Conservation (phyloP, 1,140 invertebrate species). For the Nylanderia fulva region DNA sequence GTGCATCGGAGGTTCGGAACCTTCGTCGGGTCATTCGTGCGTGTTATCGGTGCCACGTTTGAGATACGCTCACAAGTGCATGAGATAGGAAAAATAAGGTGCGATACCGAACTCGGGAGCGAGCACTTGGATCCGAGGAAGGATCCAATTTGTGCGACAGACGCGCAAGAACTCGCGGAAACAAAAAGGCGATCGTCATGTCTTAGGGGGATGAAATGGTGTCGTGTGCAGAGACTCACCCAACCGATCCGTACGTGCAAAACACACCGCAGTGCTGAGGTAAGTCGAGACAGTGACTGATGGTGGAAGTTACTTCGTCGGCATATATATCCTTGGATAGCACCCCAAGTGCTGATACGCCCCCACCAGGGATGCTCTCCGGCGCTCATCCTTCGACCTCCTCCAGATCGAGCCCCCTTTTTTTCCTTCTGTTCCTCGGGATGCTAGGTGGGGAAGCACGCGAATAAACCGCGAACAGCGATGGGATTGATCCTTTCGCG, state of each 20-base stretch:
- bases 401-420: constrained; percentile 51
- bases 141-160: neutral
- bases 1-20: constrained; percentile 8
- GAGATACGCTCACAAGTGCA: constrained; percentile 49
- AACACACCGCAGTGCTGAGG: constrained; percentile 75
- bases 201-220: constrained; percentile 55
- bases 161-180: constrained; percentile 23
- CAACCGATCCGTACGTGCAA: constrained; percentile 76
- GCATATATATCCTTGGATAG: constrained; percentile 82
- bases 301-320: constrained; percentile 81
- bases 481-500: constrained; percentile 65
- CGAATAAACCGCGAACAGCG: constrained; percentile 15
- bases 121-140: constrained; percentile 42
- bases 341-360: constrained; percentile 74
- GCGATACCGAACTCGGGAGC: constrained; percentile 14
- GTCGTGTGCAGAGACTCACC: constrained; percentile 77
- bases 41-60: constrained; percentile 38
- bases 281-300: constrained; percentile 83
- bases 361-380: constrained; percentile 74
- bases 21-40: constrained; percentile 54
- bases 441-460: constrained; percentile 48
- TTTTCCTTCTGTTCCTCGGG: constrained; percentile 47
- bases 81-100: constrained; percentile 56
- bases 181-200: constrained; percentile 18
- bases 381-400: constrained; percentile 70